Evolutionary conservation across 2,113 vertebrate species (phyloP), one percentile per base, ranked within the genome.

Genomic region (Oreochromis aureus): DNA sequence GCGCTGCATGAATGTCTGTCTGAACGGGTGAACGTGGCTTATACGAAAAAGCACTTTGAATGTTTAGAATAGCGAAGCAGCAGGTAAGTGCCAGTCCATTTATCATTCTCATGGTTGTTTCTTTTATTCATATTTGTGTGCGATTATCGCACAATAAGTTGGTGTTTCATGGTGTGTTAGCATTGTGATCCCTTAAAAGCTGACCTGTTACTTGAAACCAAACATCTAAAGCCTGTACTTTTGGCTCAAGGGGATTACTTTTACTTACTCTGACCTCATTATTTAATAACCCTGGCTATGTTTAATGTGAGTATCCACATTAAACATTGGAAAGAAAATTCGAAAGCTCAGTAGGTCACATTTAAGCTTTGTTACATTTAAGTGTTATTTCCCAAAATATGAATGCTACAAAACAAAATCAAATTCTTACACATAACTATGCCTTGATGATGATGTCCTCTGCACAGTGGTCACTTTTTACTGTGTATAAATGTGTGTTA

Each of bases 361-460:
- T 59, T 30, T 30, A 58, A 58, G 4, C 2, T 2, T 30, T 55
- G 54, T 24, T 22, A 56, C 54, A 12, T 32, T 61, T 32, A 61
- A 61, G 15, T 0, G 27, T 4, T 36, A n/a, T 66, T 36, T 66
- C 61, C 32, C 6, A 2, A 39, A 66, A 39, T 39, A 5, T 39
- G 18, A 66, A 66, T 2, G 34, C 34, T 66, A 36, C 61, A 1
- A 36, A 66, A 12, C 10, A 66, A 63, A 11, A 63, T 63, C 32
- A 0, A 66, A n/a, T 2, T 66, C 34, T n/a, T 66, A 66, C 61
- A 66, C 2, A 19, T 36, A 66, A 66, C n/a, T 36, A 12, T 39
- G 18, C 3, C 18, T 3, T n/a, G 3, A 36, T 0, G 6, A 36
- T 11, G 5, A 66, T 5, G 0, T 19, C 32, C 39, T 66, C 32